A percentile compares a stretch with the other conserved stretches of the same genome.
Evolutionary conservation across 2,888 invertebrate genomes (phyloP).

Genomic region (Portevinia maculata): DNA sequence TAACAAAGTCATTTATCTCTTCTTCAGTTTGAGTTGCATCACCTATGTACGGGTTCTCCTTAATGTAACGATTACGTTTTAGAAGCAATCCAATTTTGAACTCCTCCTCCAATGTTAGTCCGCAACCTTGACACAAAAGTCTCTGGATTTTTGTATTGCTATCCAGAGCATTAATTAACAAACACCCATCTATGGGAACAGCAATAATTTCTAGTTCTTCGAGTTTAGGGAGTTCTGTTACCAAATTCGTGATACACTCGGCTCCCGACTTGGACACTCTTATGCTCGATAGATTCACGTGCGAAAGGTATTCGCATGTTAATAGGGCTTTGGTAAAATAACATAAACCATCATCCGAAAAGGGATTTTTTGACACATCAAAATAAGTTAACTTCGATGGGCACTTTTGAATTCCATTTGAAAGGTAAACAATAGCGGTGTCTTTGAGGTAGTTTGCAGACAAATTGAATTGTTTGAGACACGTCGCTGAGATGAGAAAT

Average conservation of each 20-base stretch:
- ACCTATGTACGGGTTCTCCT: slow-evolving; percentile 75
- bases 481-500: slow-evolving; percentile 73
- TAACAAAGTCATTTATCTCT: slow-evolving; percentile 75
- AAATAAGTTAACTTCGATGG: slow-evolving; percentile 75
- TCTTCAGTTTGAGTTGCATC: slow-evolving; percentile 74
- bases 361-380: slow-evolving; percentile 77
- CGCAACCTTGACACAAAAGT: slow-evolving; percentile 77
- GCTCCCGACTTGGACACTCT: slow-evolving; percentile 35
- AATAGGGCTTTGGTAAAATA: slow-evolving; percentile 70
- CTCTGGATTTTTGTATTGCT: slow-evolving; percentile 75
- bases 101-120: slow-evolving; percentile 76
- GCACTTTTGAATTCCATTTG: slow-evolving; percentile 45
- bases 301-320: slow-evolving; percentile 74
- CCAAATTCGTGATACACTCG: slow-evolving; percentile 66
- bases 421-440: slow-evolving; percentile 62
- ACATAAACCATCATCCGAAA: slow-evolving; percentile 74
- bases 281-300: slow-evolving; percentile 76
- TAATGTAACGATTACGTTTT: slow-evolving; percentile 77
- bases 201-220: slow-evolving; percentile 76
- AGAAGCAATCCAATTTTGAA: slow-evolving; percentile 77
- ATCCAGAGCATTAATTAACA: slow-evolving; percentile 76
- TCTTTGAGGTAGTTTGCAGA: slow-evolving; percentile 77
- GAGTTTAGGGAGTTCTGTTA: slow-evolving; percentile 75
- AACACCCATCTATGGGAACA: slow-evolving; percentile 52
- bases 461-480: slow-evolving; percentile 76